Conservation (phyloP, 2,888 invertebrate genomes). For the Rhabditoides inermis region DNA sequence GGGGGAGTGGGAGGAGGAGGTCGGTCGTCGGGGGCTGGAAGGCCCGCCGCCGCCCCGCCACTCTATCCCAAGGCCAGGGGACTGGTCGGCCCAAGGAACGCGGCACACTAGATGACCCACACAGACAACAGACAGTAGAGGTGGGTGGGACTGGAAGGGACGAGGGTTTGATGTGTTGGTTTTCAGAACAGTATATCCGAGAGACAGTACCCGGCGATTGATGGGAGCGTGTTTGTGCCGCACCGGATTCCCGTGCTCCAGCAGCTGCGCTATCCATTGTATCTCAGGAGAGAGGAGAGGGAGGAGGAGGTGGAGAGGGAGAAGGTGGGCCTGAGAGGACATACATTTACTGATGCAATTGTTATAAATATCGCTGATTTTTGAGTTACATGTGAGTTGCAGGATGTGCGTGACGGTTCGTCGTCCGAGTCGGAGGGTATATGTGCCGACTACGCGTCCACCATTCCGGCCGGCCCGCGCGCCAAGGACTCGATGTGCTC, state of each 20-base stretch:
- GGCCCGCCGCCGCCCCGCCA: not conserved
- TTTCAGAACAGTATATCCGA: too few species aligned
- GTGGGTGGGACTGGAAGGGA: too few species aligned
- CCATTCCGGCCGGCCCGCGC: not conserved
- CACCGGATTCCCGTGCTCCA: too few species aligned
- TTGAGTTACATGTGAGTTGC: not conserved
- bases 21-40: not conserved
- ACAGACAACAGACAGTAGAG: not conserved
- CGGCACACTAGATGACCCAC: not conserved
- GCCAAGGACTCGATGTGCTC: not conserved
- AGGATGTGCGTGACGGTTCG: conserved; percentile 9
- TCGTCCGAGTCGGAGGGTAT: conserved; percentile 18
- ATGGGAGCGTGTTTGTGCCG: too few species aligned
- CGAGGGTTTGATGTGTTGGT: too few species aligned
- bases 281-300: too few species aligned
- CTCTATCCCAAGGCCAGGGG: conserved; percentile 23
- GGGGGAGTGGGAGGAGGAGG: not conserved
- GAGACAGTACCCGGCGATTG: too few species aligned
- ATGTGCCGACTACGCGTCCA: conserved; percentile 15
- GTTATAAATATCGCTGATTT: too few species aligned
- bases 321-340: too few species aligned
- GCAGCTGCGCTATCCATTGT: too few species aligned
- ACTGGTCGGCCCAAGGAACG: conserved; percentile 15
- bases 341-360: too few species aligned
- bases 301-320: too few species aligned